Base-by-base conservation (phyloP, 2,113 vertebrate species). In the Tichodroma muraria region DNA sequence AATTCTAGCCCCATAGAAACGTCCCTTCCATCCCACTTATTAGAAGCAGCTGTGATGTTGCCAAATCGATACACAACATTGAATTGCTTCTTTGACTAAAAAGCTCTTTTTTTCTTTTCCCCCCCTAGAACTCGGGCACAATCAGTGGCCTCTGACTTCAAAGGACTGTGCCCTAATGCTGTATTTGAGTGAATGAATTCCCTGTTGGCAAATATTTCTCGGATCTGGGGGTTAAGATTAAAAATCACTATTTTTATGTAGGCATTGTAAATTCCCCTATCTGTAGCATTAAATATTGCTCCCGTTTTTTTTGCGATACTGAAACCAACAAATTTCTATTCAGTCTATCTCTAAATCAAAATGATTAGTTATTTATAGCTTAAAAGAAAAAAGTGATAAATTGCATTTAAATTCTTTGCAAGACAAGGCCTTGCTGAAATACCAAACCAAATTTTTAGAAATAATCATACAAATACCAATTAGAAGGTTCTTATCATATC, bases 31-130 rank as follows among this genome's bases (percentile, higher is more conserved):
- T 97, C 97, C 98, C 97, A 97, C 98, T 99, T 98, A 99, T 99
- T 99, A 99, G 98, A 97, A 97, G 98, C 98, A 98, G 98, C 98
- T 98, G 98, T 98, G 99, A 99, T 99, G 98, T 98, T 98, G 98
- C 98, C 97, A 95, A 98, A 99, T 99, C 99, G 97, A 99, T 99
- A 98, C 79, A 90, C 97, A 97, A 98, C 98, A 97, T 96, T 97
- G 98, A 98, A 99, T 99, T 98, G 99, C 99, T 99, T 98, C 93
- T 98, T 98, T 98, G 98, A 98, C 98, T 98, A 98, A 98, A 98
- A 98, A 98, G 97, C 92, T 72, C 91, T 97, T 97, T 98, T 97
- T 98, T 87, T 75, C 94, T 33, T 52, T 21, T 20, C 44, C 44
- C 6, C 94, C 97, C 97, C 98, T 97, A 95, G 97, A 98, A 98